Conservation (phyloP, 2,888 invertebrate genomes). For the Orgyia antiqua region DNA sequence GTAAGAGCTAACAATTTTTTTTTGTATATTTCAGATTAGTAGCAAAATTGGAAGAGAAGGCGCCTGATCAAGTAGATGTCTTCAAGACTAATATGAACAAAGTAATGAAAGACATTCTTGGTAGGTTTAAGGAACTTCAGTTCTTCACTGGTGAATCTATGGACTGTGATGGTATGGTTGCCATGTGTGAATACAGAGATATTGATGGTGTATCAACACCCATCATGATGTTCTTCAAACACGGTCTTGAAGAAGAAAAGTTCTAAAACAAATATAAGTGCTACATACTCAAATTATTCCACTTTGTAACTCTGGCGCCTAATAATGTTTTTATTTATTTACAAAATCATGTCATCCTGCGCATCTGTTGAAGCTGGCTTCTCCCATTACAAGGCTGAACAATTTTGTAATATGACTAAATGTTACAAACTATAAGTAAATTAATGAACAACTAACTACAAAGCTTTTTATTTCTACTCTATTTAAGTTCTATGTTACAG, state of each 20-base stretch:
- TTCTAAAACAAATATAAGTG: conserved; percentile 80
- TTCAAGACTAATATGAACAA: conserved; percentile 96
- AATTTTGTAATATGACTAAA: conserved; percentile 61
- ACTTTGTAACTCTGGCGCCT: conserved; percentile 46
- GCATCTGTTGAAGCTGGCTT: conserved; percentile 55
- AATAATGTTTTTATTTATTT: conserved; percentile 67
- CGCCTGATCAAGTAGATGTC: conserved; percentile 90
- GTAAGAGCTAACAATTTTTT: too few relatives aligned
- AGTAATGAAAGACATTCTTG: conserved; percentile 93
- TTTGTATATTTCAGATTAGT: conserved; percentile 88
- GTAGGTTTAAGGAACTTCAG: conserved; percentile 94
- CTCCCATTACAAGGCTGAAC: conserved; percentile 73
- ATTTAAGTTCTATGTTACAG: too few relatives aligned
- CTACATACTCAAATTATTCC: conserved; percentile 56
- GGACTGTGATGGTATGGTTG: conserved; percentile 97
- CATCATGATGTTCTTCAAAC: conserved; percentile 97
- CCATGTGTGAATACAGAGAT: conserved; percentile 94
- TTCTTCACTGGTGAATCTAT: conserved; percentile 96
- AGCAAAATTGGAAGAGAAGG: conserved; percentile 86
- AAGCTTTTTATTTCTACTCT: too few relatives aligned
- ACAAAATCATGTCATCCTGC: conserved; percentile 57
- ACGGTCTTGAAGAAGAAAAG: conserved; percentile 96
- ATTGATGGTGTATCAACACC: conserved; percentile 90
- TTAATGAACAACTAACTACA: conserved; percentile 57
- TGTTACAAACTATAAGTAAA: conserved; percentile 69